Evolutionary conservation across 2,888 invertebrate species (phyloP).

Genomic region (Smittia aterrima): DNA sequence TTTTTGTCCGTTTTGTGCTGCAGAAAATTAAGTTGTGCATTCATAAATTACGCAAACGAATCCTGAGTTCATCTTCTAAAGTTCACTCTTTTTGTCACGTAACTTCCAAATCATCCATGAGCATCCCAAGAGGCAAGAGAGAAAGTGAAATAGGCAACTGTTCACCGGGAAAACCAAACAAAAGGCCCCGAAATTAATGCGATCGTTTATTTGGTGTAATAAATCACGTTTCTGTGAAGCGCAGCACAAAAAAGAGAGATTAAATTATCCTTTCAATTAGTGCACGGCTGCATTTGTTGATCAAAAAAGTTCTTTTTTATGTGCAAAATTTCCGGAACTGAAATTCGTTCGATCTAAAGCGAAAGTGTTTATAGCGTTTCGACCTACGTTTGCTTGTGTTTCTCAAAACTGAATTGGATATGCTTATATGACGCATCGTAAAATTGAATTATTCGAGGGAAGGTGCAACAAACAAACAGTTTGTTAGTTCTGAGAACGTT

Average conservation of each 20-base stretch:
- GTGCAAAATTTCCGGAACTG: too few relatives aligned
- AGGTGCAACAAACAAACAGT: conserved; percentile 28
- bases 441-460: conserved; percentile 24
- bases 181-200: conserved; percentile 1
- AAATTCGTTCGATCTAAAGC: too few relatives aligned
- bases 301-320: background rate
- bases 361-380: too few relatives aligned
- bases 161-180: background rate
- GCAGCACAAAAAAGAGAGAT: background rate
- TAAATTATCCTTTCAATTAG: conserved; percentile 32
- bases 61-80: too few relatives aligned
- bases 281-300: conserved; percentile 17
- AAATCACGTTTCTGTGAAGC: conserved; percentile 17
- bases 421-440: background rate
- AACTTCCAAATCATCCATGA: background rate
- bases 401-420: background rate
- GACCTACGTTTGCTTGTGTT: too few relatives aligned
- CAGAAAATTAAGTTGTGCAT: too few relatives aligned
- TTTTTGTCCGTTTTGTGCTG: too few relatives aligned
- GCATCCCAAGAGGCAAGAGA: background rate
- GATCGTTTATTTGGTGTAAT: conserved; percentile 7
- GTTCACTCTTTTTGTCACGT: too few relatives aligned
- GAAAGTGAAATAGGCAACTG: conserved; percentile 18
- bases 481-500: background rate
- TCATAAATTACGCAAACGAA: too few relatives aligned